Conservation (phyloP, 2,113 vertebrate species). For the Archilochus colubris region DNA sequence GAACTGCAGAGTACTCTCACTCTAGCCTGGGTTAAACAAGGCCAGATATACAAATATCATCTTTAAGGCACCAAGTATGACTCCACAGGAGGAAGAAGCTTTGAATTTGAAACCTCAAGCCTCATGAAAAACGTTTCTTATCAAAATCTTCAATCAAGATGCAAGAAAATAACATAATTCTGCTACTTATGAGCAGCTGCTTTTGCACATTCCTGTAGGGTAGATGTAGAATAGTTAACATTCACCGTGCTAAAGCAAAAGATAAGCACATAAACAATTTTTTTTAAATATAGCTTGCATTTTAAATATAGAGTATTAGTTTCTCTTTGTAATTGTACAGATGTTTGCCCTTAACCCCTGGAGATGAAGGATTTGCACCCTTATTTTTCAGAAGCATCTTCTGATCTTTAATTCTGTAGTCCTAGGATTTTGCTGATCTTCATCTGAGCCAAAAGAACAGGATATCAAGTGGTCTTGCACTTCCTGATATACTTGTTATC, state of each 20-base stretch:
- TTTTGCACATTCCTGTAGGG: not conserved
- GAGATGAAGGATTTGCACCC: not conserved
- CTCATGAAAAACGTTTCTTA: not conserved
- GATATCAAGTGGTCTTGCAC: not conserved
- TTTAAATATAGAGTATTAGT: not conserved
- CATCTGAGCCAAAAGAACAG: not conserved
- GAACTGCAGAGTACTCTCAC: not conserved
- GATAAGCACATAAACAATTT: not conserved
- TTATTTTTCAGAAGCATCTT: not conserved
- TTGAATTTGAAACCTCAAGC: not conserved
- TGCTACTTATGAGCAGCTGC: not conserved
- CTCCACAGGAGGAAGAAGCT: not conserved
- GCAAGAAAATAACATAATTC: not conserved
- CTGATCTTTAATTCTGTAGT: not conserved
- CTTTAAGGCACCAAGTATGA: not conserved
- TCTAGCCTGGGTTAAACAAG: not conserved
- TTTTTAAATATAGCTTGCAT: not conserved
- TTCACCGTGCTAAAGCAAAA: not conserved
- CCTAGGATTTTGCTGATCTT: not conserved
- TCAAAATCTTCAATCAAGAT: not conserved
- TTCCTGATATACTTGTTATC: not conserved
- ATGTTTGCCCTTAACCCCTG: not conserved
- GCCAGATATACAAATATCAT: not conserved
- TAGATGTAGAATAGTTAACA: not conserved
- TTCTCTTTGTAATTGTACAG: not conserved